Percentiles rank a stretch among this genome's conserved stretches.
Evolutionary conservation across 2,797 vertebrate species (phyloP).

Genomic region (Vipera ursinii): DNA sequence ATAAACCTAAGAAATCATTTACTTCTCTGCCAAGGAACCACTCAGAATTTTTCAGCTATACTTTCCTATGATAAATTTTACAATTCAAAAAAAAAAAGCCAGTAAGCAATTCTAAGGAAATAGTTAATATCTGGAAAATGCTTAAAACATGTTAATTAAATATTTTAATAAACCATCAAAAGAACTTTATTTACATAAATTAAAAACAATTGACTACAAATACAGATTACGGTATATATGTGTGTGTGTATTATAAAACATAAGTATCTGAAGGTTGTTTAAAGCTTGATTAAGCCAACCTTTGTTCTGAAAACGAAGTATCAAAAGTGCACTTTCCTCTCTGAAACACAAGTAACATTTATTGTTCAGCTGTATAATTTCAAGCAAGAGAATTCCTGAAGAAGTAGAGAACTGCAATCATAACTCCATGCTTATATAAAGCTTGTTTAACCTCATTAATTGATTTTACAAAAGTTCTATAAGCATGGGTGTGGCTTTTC

Average conservation of each 20-base stretch:
- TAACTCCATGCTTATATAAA: not conserved
- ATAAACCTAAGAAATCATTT: not conserved
- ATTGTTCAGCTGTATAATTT: not conserved
- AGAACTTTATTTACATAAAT: constrained; percentile 3
- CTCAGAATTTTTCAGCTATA: not conserved
- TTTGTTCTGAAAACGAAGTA: not conserved
- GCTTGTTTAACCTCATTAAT: not conserved
- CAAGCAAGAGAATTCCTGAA: not conserved
- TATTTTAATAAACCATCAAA: not conserved
- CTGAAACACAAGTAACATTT: not conserved
- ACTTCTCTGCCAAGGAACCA: not conserved
- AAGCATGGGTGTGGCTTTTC: not conserved
- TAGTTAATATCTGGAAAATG: not conserved
- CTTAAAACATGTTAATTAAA: not conserved
- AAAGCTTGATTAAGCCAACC: not conserved
- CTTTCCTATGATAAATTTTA: not conserved
- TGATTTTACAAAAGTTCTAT: not conserved
- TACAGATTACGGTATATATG: too few relatives aligned
- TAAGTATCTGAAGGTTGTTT: not conserved
- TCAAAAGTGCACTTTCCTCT: not conserved
- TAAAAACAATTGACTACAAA: not conserved
- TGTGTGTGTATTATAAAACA: not conserved
- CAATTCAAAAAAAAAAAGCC: not conserved
- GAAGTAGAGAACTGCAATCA: not conserved
- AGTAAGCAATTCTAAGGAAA: not conserved